These are phyloP conservation scores for Orcinus orca DNA, from an alignment of 2,113 vertebrate species.

Conservation along the genomic window DNA sequence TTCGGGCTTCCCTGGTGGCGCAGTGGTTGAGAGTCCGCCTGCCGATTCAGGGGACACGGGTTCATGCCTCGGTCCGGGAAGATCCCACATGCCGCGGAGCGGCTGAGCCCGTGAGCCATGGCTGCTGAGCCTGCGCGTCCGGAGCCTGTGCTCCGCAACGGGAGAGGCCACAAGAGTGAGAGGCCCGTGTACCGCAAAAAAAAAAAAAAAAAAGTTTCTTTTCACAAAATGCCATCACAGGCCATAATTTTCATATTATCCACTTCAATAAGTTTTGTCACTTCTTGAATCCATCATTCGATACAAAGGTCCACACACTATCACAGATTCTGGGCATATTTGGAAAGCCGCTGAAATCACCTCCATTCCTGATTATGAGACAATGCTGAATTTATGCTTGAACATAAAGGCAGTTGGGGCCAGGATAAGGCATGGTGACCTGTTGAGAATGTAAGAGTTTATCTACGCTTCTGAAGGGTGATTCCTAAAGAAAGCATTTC, in stretches of 20 bases:
- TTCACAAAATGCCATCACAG: not conserved
- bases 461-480: not conserved
- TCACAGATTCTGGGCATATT: not conserved
- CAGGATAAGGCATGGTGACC: not conserved
- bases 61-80: too few relatives aligned
- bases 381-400: not conserved
- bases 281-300: not conserved
- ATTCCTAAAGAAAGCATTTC: not conserved
- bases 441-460: not conserved
- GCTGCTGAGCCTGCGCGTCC: too few relatives aligned
- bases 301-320: not conserved
- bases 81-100: too few relatives aligned
- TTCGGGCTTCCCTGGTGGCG: not conserved
- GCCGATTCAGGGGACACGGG: too few relatives aligned
- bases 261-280: not conserved
- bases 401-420: not conserved
- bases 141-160: too few relatives aligned
- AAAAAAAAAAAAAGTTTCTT: not conserved
- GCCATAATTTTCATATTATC: not conserved
- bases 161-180: too few relatives aligned
- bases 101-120: too few relatives aligned
- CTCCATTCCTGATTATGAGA: not conserved
- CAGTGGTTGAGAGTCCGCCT: too few relatives aligned
- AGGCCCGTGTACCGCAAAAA: too few relatives aligned
- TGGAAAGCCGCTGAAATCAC: not conserved